Base-by-base conservation (phyloP, 2,797 vertebrate genomes). In the Neoniphon sammara region DNA sequence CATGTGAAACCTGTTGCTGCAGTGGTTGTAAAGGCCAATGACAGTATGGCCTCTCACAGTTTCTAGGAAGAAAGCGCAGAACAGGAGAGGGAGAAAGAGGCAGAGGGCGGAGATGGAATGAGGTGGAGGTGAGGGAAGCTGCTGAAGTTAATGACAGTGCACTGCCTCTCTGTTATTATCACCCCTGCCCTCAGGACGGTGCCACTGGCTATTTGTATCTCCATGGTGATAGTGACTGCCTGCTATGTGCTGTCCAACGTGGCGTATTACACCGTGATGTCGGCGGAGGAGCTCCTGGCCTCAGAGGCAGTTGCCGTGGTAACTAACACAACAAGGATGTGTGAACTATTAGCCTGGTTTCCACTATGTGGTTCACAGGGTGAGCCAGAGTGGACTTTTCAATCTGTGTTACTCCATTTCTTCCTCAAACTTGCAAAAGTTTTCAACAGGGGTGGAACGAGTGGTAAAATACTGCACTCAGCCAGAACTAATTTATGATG, bases 241-340 rank as follows among this genome's bases (percentile, higher is more conserved):
- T 95, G 96, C 90, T 99, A 97, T 11, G 96, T 97, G 77, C 91
- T 99, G 85, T 95, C 94, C 73, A 99, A 99, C 9, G 94, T 99
- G 91, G 96, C 98, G n/a, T 99, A 99, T 92, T 98, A 95, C 85
- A 94, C 96, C 0, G 94, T 97, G 80, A 95, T 99, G 90, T 94
- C 96, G 56, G 94, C 96, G 0, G 94, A 96, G 74, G 97, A 97
- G 83, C 86, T 99, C 75, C 83, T 98, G 70, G 91, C 92, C 60
- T 98, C 97, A 1, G 90, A 92, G 4, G 96, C 97, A 0, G 97
- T 99, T 42, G 98, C 97, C 23, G 97, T 98, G 96, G 98, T 99
- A 86, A 95, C 85, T 20, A 59, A 39, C 20, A 23, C 15, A 47
- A 6, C 12, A 14, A 2, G 39, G 39, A 42, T 42, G 39, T 12